Percentiles rank a stretch among this genome's conserved stretches.
Evolutionary conservation across 1,140 invertebrate species (phyloP).

Genomic region (Cephus cinctus): DNA sequence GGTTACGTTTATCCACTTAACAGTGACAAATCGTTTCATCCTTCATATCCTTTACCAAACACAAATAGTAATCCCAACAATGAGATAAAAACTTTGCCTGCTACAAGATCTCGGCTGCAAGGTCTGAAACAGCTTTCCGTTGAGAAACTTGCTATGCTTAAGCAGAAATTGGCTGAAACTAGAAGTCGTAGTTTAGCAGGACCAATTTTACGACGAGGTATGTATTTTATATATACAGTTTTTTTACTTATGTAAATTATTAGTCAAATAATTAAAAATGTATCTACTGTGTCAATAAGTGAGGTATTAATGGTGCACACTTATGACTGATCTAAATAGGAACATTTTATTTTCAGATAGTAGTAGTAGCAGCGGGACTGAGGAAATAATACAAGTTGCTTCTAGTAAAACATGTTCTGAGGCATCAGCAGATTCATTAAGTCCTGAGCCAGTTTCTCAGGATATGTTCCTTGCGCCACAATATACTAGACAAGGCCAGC

Average conservation of each 20-base stretch:
- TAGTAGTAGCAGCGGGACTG: slow-evolving; percentile 30
- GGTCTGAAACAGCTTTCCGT: slow-evolving; percentile 67
- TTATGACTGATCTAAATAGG: no score
- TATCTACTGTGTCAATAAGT: no score
- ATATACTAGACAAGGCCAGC: slow-evolving; percentile 49
- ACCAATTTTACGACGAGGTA: slow-evolving; percentile 23
- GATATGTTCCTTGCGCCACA: slow-evolving; percentile 56
- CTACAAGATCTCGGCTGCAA: slow-evolving; percentile 60
- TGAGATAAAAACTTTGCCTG: slow-evolving; percentile 48
- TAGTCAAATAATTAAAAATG: neutral
- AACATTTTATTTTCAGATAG: slow-evolving; percentile 34
- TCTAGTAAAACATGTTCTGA: slow-evolving; percentile 2
- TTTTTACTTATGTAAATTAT: neutral
- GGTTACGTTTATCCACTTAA: slow-evolving; percentile 62
- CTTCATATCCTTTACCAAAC: slow-evolving; percentile 18
- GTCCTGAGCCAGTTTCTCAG: slow-evolving; percentile 37
- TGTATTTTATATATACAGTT: no score
- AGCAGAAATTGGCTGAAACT: slow-evolving; percentile 65
- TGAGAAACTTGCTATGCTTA: slow-evolving; percentile 65
- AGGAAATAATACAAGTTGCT: slow-evolving; percentile 12
- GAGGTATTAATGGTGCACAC: no score
- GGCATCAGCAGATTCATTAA: slow-evolving; percentile 21
- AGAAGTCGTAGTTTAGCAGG: slow-evolving; percentile 48
- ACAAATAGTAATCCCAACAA: slow-evolving; percentile 41
- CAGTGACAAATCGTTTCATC: slow-evolving; percentile 34